Percentiles rank a stretch among this genome's conserved stretches.
phyloP scores from a whole-genome alignment of 2,888 invertebrate genomes.

The Nomada lathburiana region DNA sequence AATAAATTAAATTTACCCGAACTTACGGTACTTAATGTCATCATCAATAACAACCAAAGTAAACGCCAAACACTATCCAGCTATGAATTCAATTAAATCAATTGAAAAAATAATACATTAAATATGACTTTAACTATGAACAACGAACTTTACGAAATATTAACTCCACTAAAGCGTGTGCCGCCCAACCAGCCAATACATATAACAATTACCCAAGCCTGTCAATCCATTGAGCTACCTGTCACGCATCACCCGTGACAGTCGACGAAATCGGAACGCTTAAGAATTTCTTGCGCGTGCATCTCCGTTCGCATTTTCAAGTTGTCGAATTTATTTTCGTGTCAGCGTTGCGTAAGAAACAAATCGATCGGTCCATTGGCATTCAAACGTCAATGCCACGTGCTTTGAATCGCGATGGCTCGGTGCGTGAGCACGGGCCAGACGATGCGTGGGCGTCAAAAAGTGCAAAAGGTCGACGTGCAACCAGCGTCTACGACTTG shows the following conservation, averaged over 20 bases:
- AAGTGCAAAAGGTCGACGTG: conserved; percentile 23
- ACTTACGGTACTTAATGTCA: too few relatives aligned
- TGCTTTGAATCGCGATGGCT: conserved; percentile 29
- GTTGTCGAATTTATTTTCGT: conserved; percentile 42
- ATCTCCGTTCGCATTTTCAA: not conserved
- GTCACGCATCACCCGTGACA: conserved; percentile 2
- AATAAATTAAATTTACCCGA: too few relatives aligned
- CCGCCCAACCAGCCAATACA: too few relatives aligned
- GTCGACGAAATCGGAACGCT: not conserved
- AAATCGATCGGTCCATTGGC: conserved; percentile 26
- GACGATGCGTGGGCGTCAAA: conserved; percentile 30
- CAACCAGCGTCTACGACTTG: conserved; percentile 34
- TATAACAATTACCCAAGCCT: too few relatives aligned
- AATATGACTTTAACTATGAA: too few relatives aligned
- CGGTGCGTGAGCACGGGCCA: conserved; percentile 11
- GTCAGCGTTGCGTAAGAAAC: conserved; percentile 28
- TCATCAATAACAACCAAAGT: too few relatives aligned
- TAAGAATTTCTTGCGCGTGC: conserved; percentile 1
- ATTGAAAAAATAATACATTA: too few relatives aligned
- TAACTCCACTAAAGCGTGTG: too few relatives aligned
- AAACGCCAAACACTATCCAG: too few relatives aligned
- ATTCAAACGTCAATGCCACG: conserved; percentile 37
- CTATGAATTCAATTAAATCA: too few relatives aligned
- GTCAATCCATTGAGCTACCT: not conserved
- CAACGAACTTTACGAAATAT: too few relatives aligned